These are phyloP conservation scores for Lasioglossum pauxillum DNA, from an alignment of 2,888 invertebrate species.

Conservation along the genomic window DNA sequence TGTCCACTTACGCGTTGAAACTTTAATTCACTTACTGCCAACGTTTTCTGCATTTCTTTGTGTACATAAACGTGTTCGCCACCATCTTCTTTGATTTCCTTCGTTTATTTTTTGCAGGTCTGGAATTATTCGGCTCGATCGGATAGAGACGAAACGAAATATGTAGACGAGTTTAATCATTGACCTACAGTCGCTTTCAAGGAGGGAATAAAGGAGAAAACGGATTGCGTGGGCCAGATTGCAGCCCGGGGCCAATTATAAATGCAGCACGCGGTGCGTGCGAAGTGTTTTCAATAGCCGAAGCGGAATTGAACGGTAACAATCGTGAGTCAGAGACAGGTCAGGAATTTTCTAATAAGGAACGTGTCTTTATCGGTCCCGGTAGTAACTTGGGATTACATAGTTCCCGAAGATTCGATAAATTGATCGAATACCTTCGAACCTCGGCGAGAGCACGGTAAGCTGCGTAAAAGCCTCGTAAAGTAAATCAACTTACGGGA, in stretches of 20 bases:
- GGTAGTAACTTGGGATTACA: constrained; percentile 8
- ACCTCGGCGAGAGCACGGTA: background rate
- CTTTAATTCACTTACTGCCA: too few species aligned
- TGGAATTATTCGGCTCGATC: too few species aligned
- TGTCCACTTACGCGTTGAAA: too few species aligned
- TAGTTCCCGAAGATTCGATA: background rate
- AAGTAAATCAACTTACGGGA: constrained; percentile 9
- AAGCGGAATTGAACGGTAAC: constrained; percentile 48
- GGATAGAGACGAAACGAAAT: too few species aligned
- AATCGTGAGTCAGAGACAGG: constrained; percentile 68
- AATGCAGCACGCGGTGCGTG: background rate
- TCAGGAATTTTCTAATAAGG: constrained; percentile 69
- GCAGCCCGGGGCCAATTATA: background rate
- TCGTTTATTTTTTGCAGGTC: too few species aligned
- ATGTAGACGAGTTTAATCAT: too few species aligned
- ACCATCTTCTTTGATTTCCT: too few species aligned
- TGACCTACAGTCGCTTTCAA: background rate
- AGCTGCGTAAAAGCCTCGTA: background rate
- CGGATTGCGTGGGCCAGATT: background rate
- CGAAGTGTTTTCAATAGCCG: constrained; percentile 12
- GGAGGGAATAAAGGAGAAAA: background rate
- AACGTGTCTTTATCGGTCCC: constrained; percentile 26
- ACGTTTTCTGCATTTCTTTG: too few species aligned
- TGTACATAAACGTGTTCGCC: too few species aligned
- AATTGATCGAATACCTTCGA: constrained; percentile 18